Conservation (phyloP, 53 echinoderm and acorn worm species). For the Stichopus horrens region DNA sequence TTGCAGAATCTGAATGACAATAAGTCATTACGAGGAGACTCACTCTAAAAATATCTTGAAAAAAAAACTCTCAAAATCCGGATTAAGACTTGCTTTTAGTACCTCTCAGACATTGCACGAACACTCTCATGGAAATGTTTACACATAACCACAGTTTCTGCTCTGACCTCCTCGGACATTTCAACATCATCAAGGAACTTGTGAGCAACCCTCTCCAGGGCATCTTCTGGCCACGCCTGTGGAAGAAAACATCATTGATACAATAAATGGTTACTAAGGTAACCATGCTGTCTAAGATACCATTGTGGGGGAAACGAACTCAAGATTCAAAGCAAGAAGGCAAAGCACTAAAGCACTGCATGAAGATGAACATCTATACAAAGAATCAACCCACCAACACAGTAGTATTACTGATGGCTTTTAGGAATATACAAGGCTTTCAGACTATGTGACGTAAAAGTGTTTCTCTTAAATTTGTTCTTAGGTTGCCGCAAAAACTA, state of each 20-base stretch:
- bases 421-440: too few relatives aligned
- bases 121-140: conserved; percentile 99
- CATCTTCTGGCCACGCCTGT: conserved; percentile 98
- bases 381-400: too few relatives aligned
- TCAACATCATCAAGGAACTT: conserved; percentile 98
- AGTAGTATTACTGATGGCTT: too few relatives aligned
- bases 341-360: too few relatives aligned
- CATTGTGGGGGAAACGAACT: too few relatives aligned
- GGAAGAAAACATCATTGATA: neutral
- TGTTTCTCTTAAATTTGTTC: neutral
- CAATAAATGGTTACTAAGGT: neutral
- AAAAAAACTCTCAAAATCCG: neutral
- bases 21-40: too few relatives aligned
- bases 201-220: conserved; percentile 90
- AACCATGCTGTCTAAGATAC: neutral
- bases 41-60: neutral
- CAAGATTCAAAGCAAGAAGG: too few relatives aligned
- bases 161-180: conserved; percentile 90
- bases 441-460: too few relatives aligned
- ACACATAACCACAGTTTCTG: conserved; percentile 96
- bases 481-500: neutral
- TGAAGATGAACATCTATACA: too few relatives aligned
- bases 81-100: neutral
- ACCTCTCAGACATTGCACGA: conserved; percentile 95
- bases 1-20: too few relatives aligned